Percentiles rank a stretch among this genome's conserved stretches.
phyloP scores from a whole-genome alignment of 2,888 invertebrate species.

The Callyntrura guangdongensis region DNA sequence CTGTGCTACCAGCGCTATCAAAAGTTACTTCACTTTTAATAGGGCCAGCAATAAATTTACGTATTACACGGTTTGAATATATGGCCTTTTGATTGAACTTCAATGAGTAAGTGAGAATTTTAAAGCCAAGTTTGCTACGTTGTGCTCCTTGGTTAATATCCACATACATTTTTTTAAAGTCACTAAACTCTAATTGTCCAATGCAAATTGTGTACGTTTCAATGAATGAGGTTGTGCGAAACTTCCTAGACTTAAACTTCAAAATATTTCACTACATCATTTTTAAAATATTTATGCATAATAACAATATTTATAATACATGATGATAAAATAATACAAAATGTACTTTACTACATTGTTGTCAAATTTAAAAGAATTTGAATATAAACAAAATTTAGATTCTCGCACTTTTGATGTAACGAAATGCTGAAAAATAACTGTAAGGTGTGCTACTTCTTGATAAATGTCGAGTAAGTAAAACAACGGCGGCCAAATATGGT shows the following conservation, averaged over 20 bases:
- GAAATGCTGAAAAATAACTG: conserved; percentile 10
- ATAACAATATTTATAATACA: conserved; percentile 2
- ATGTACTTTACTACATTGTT: conserved; percentile 17
- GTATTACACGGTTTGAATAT: not conserved
- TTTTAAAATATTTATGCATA: conserved; percentile 20
- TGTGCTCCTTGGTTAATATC: conserved; percentile 4
- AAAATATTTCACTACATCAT: conserved; percentile 20
- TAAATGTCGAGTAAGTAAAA: conserved; percentile 63
- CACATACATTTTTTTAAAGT: not conserved
- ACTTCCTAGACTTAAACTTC: conserved; percentile 24
- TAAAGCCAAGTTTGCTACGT: not conserved
- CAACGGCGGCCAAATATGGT: conserved; percentile 78
- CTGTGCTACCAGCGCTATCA: not conserved
- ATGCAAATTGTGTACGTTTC: conserved; percentile 49
- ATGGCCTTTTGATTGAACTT: conserved; percentile 35
- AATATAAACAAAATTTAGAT: not conserved
- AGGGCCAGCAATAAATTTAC: conserved; percentile 13
- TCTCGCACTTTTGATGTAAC: conserved; percentile 15
- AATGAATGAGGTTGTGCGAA: conserved; percentile 62
- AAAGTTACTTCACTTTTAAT: not conserved
- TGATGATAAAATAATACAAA: not conserved
- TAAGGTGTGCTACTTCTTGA: conserved; percentile 34
- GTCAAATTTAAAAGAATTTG: not conserved
- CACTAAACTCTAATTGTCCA: conserved; percentile 15
- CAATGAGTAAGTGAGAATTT: not conserved